A percentile compares a stretch with the other conserved stretches of the same genome.
phyloP scores from a whole-genome alignment of 1,140 invertebrate genomes.

The Bombus sylvicola region DNA sequence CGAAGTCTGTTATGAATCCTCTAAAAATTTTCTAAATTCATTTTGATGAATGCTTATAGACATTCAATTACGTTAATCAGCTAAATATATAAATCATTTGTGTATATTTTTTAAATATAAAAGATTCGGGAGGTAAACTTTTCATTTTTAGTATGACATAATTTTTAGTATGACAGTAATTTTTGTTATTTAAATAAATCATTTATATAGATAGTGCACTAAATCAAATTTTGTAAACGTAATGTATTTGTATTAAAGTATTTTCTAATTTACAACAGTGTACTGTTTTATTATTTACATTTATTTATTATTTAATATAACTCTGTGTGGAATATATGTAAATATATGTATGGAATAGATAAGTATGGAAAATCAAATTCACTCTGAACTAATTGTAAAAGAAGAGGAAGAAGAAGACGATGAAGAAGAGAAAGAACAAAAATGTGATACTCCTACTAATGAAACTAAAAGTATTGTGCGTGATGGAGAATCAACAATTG shows the following conservation, averaged over 20 bases:
- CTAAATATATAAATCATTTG: background rate
- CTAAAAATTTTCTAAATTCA: background rate
- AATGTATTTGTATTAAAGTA: background rate
- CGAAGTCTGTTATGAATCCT: background rate
- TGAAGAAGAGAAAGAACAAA: constrained; percentile 64
- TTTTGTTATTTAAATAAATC: background rate
- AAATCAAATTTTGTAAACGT: background rate
- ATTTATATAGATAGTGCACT: background rate
- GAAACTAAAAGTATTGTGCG: constrained; percentile 47
- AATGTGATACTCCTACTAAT: constrained; percentile 32
- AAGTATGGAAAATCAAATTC: constrained; percentile 62
- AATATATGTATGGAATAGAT: background rate
- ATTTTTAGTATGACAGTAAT: no score
- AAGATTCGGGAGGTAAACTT: background rate
- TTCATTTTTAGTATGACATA: background rate
- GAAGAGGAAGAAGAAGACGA: constrained; percentile 56
- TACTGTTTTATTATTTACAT: background rate
- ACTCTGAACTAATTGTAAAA: constrained; percentile 67
- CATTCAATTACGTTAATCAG: background rate
- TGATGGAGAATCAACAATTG: constrained; percentile 74
- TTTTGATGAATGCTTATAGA: background rate
- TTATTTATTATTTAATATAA: background rate
- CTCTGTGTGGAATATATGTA: background rate
- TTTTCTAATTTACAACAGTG: background rate
- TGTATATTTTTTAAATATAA: background rate